phyloP scores from a whole-genome alignment of 2,113 vertebrate genomes.

The Cichladusa arquata region DNA sequence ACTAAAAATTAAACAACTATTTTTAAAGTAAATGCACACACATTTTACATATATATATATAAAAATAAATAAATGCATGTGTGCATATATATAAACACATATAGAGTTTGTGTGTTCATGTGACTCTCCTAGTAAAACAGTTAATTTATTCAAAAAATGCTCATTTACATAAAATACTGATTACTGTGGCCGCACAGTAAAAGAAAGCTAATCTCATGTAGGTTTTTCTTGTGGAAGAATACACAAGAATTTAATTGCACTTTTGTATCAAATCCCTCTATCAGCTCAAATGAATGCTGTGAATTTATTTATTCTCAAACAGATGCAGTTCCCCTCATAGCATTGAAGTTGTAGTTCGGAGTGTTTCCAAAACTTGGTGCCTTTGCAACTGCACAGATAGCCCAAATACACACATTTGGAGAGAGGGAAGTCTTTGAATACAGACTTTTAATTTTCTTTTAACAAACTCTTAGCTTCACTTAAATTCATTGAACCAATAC shows the following conservation, averaged over 20 bases:
- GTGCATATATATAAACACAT: not conserved
- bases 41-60: not conserved
- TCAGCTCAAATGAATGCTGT: not conserved
- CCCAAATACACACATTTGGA: not conserved
- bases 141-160: not conserved
- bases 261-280: not conserved
- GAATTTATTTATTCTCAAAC: not conserved
- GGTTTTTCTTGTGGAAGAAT: not conserved
- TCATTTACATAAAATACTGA: not conserved
- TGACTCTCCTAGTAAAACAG: not conserved
- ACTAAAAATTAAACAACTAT: not conserved
- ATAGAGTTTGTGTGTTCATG: not conserved
- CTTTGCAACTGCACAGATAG: not conserved
- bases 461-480: not conserved
- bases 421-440: not conserved
- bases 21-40: not conserved
- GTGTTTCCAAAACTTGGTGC: not conserved
- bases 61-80: not conserved
- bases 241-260: not conserved
- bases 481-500: not conserved
- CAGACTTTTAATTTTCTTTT: constrained; percentile 23
- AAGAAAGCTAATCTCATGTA: not conserved
- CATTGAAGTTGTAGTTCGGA: fast-evolving
- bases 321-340: not conserved
- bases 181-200: not conserved